phyloP scores from a whole-genome alignment of 1,140 invertebrate species.

The Tribolium madens region DNA sequence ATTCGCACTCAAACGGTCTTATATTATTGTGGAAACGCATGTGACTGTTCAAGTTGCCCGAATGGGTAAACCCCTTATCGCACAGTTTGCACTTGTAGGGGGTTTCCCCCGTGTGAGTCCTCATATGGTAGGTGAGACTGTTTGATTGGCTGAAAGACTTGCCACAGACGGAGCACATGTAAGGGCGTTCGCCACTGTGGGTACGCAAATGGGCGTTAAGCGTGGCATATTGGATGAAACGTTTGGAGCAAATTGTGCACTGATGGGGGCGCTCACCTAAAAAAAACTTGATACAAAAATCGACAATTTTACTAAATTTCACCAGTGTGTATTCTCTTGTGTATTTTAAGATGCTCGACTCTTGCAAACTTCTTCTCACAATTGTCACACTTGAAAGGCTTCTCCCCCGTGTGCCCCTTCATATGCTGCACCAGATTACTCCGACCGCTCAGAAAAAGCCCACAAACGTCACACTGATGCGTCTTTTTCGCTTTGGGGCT shows the following conservation, averaged over 20 bases:
- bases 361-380: constrained; percentile 72
- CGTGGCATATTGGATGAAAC: constrained; percentile 52
- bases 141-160: constrained; percentile 73
- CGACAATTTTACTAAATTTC: constrained; percentile 49
- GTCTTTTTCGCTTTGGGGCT: constrained; percentile 13
- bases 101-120: constrained; percentile 80
- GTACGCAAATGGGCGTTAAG: constrained; percentile 54
- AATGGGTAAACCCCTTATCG: constrained; percentile 74
- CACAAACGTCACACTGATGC: constrained; percentile 54
- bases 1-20: constrained; percentile 49
- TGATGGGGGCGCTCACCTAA: constrained; percentile 73
- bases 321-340: constrained; percentile 69
- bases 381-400: constrained; percentile 72
- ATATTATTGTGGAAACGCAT: constrained; percentile 60
- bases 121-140: constrained; percentile 73
- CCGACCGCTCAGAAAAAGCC: constrained; percentile 50
- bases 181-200: constrained; percentile 76
- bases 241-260: constrained; percentile 72
- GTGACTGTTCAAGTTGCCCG: constrained; percentile 70
- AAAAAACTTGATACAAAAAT: background rate
- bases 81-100: constrained; percentile 81
- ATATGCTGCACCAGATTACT: constrained; percentile 56
- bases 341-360: constrained; percentile 69
- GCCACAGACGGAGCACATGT: constrained; percentile 76
- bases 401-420: constrained; percentile 67